Evolutionary conservation across 2,888 invertebrate species (phyloP), one percentile per base, ranked within the genome.

Genomic region (Esperia sulphurella): DNA sequence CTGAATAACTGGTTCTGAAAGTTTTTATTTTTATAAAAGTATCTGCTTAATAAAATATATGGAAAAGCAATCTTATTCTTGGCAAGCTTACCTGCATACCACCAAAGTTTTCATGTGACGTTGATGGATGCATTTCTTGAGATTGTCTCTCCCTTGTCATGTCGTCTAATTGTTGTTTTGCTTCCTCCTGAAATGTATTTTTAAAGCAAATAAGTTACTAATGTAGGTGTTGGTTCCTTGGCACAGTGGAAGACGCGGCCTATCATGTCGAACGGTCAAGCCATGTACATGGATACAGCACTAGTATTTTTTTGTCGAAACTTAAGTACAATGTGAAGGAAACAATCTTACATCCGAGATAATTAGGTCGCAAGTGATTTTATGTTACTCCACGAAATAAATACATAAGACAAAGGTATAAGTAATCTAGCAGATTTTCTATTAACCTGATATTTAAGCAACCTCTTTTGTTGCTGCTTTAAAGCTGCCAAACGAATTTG

Each of bases 381-480:
- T n/a, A n/a, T n/a, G n/a, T n/a, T n/a, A n/a, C n/a, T n/a, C n/a
- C n/a, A n/a, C n/a, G n/a, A n/a, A n/a, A n/a, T n/a, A n/a, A n/a
- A n/a, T n/a, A n/a, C n/a, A n/a, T n/a, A n/a, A n/a, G n/a, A n/a
- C n/a, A n/a, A n/a, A n/a, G n/a, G n/a, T n/a, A n/a, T n/a, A n/a
- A n/a, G n/a, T n/a, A n/a, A n/a, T n/a, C n/a, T n/a, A n/a, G n/a
- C n/a, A n/a, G n/a, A n/a, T n/a, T n/a, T n/a, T n/a, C n/a, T n/a
- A 35, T 47, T 46, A 45, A 86, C 90, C 78, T 90, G 90, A 68
- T 87, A 90, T 59, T 89, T 90, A 0, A 89, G 59, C 14, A 90
- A 72, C 52, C 87, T 69, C 51, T 86, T 85, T 63, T 93, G 92
- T 61, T 92, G 92, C 51, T 92, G 92, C 58, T 92, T 92, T 39